Conservation (phyloP, 2,888 invertebrate genomes). For the Philaethria dido region DNA sequence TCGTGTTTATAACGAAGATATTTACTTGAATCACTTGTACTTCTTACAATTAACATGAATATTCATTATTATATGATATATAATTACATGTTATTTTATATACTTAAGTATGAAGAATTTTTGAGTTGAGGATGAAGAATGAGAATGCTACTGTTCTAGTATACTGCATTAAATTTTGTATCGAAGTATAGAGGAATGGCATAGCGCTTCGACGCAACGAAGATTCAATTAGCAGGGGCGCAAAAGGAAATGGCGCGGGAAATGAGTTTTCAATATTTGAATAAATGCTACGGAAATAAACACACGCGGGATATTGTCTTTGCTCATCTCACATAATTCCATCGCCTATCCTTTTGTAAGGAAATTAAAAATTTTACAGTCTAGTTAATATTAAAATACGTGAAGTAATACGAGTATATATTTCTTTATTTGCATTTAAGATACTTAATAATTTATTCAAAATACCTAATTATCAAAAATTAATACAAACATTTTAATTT, state of each 20-base stretch:
- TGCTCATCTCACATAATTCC: slow-evolving; percentile 56
- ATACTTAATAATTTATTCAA: background rate
- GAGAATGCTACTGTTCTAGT: background rate
- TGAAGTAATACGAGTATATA: no score
- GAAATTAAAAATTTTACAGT: slow-evolving; percentile 49
- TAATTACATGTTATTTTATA: background rate
- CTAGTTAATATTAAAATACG: slow-evolving; percentile 27
- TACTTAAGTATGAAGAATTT: background rate
- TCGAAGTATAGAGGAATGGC: background rate
- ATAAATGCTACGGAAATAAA: slow-evolving; percentile 78
- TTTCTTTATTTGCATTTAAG: no score
- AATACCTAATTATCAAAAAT: background rate
- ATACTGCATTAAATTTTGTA: slow-evolving; percentile 12
- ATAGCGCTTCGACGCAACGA: slow-evolving; percentile 36
- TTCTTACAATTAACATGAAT: background rate
- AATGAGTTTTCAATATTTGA: slow-evolving; percentile 78
- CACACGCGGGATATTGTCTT: slow-evolving; percentile 75
- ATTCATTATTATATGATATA: background rate
- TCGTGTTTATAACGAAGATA: background rate
- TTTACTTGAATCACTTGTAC: background rate
- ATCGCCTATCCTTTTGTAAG: slow-evolving; percentile 46
- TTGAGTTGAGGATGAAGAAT: no score
- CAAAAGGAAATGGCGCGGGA: slow-evolving; percentile 72
- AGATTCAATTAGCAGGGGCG: slow-evolving; percentile 55
- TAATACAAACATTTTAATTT: slow-evolving; percentile 6